These are phyloP conservation scores for Doryteuthis pealeii DNA, from an alignment of 1,140 invertebrate species.

Conservation along the genomic window DNA sequence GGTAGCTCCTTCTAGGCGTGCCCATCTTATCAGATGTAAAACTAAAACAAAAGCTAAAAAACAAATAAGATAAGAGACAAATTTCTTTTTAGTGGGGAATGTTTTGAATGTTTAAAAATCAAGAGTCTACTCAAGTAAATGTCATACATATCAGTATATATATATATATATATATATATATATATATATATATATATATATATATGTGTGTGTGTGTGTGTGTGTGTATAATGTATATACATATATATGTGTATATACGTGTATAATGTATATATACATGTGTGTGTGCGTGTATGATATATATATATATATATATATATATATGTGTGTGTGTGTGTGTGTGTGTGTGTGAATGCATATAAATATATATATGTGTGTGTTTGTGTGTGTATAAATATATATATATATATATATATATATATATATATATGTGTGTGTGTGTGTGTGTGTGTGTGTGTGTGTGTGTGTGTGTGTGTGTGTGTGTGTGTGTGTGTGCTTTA, in stretches of 20 bases:
- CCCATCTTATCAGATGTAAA: no score
- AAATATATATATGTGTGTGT: background rate
- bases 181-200: no score
- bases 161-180: no score
- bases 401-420: background rate
- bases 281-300: background rate
- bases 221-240: background rate
- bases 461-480: background rate
- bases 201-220: no score
- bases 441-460: background rate
- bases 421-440: background rate
- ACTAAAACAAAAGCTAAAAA: no score
- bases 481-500: background rate
- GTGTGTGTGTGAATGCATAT: background rate
- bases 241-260: background rate
- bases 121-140: no score
- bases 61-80: no score
- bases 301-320: background rate
- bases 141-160: no score
- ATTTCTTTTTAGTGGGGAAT: no score
- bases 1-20: no score
- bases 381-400: background rate
- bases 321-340: background rate
- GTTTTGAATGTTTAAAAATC: no score
- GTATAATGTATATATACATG: background rate